A percentile compares a stretch with the other conserved stretches of the same genome.
These are phyloP conservation scores for Mustelus asterias DNA, from an alignment of 2,113 vertebrate species.

Conservation along the genomic window DNA sequence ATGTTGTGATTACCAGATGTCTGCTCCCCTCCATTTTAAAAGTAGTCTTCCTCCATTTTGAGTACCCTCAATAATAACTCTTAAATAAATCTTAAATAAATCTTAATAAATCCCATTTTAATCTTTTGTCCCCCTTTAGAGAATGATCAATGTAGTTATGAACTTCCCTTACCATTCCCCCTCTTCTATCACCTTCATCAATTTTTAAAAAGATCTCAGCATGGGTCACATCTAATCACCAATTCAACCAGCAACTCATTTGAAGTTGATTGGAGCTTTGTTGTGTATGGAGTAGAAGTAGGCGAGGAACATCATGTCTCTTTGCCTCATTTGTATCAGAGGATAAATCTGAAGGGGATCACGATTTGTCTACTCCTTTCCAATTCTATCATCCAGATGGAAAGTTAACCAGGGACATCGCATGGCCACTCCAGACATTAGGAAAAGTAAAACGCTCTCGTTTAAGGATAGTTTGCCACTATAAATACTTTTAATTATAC, in stretches of 20 bases:
- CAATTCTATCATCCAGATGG: neutral
- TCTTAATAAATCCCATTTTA: no score
- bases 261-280: neutral
- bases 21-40: no score
- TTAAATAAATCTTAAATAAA: no score
- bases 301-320: neutral
- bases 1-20: no score
- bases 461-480: neutral
- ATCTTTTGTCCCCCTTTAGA: no score
- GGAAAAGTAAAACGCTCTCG: neutral
- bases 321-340: neutral
- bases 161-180: neutral
- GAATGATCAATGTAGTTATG: neutral
- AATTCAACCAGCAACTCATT: neutral
- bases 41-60: no score
- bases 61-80: no score
- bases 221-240: neutral
- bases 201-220: neutral
- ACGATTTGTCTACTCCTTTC: neutral
- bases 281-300: neutral
- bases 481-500: neutral
- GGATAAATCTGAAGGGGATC: neutral
- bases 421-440: neutral
- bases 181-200: neutral
- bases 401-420: neutral